These are phyloP conservation scores for Copidosoma floridanum DNA, from an alignment of 1,140 invertebrate species.

Conservation along the genomic window DNA sequence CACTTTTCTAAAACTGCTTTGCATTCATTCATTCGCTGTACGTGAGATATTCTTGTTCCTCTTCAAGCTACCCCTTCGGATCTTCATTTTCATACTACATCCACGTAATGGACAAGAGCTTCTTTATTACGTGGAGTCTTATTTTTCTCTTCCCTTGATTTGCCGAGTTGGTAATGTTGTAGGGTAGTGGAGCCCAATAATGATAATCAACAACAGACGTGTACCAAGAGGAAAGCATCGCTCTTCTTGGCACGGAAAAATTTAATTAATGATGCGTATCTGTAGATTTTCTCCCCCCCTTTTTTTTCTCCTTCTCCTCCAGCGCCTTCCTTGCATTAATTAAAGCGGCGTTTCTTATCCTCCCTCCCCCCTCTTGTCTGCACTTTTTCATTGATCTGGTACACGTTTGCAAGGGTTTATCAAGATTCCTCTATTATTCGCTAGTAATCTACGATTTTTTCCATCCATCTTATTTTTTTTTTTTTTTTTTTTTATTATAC, in stretches of 20 bases:
- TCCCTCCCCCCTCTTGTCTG: neutral
- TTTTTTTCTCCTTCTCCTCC: neutral
- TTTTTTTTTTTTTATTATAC: neutral
- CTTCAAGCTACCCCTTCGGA: neutral
- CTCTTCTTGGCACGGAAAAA: neutral
- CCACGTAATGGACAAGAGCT: no score
- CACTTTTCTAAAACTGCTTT: no score
- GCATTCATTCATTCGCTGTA: no score
- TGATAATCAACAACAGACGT: no score
- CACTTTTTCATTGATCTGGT: neutral
- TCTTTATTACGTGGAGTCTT: no score
- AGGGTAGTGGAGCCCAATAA: no score
- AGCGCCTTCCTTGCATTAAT: neutral
- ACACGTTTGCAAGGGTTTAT: conserved; percentile 11
- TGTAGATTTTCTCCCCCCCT: neutral
- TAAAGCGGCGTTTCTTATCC: neutral
- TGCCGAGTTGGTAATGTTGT: no score
- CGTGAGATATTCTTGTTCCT: no score
- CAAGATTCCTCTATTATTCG: conserved; percentile 1
- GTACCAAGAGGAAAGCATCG: no score
- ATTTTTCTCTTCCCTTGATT: no score
- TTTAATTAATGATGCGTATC: conserved; percentile 21
- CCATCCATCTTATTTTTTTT: neutral
- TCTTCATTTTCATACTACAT: neutral
- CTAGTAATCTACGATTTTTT: neutral